Evolutionary conservation across 2,797 vertebrate species (phyloP), one percentile per base, ranked within the genome.

Genomic region (Siniperca undulata): DNA sequence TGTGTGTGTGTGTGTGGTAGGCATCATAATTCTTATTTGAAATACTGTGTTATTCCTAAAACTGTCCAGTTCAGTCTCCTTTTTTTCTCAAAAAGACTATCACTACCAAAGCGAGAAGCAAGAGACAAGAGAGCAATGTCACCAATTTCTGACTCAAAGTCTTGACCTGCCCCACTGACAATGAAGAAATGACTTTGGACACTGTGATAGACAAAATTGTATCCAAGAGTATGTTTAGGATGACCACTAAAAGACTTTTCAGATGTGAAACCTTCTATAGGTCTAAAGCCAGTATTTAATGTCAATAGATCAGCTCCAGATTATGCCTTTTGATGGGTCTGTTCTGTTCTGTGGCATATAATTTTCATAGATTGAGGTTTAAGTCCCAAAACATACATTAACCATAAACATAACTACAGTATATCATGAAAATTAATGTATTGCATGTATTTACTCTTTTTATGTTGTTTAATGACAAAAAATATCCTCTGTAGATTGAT

Each of bases 101-200:
- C 55, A 59, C 50, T 22, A 12, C 36, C 80, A 58, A 69, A 73
- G 70, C 2, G 2, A 79, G 77, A 85, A 65, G n/a, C 68, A 61
- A 70, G 70, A 64, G 50, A 77, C 34, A 48, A 60, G 74, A 70
- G 24, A 52, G 52, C 10, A 13, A 68, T 77, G 42, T 70, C 38
- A 22, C 42, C 46, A n/a, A 4, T 59, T 73, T 84, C 52, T 60
- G n/a, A 59, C 61, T 74, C 59, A 73, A 73, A 75, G 40, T 75
- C 62, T 83, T 59, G 59, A 65, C 70, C 40, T 73, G 76, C 27
- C 65, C 50, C 16, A 42, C 46, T 69, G 73, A 75, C 44, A 74
- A 34, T 50, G 70, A 81, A 75, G 44, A 77, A 65, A 78, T 70
- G 12, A 72, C 42, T 30, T 52, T 67, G 61, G 53, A 42, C 64